phyloP scores from a whole-genome alignment of 1,140 invertebrate species.

The Drosophila yakuba region DNA sequence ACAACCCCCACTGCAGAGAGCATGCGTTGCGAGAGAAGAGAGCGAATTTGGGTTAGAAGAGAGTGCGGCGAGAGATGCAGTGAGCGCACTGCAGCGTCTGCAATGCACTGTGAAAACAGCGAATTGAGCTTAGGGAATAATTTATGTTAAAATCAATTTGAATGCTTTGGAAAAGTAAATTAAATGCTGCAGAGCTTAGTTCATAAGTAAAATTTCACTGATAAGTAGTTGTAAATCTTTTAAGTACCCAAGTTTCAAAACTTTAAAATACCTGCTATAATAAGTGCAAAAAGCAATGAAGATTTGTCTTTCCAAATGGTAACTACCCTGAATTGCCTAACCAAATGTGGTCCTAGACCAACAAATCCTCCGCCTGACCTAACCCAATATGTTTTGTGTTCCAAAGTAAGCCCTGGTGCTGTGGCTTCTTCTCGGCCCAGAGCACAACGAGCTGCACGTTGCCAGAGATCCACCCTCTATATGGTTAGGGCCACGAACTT shows the following conservation, averaged over 20 bases:
- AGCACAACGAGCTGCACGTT: conserved; percentile 8
- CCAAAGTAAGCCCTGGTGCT: conserved; percentile 16
- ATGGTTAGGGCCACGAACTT: conserved; percentile 4
- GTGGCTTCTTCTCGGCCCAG: conserved; percentile 12
- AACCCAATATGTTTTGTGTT: conserved; percentile 33
- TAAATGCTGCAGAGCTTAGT: not conserved
- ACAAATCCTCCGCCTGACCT: conserved; percentile 16
- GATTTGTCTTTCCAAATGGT: too few relatives aligned
- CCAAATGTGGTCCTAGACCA: too few relatives aligned
- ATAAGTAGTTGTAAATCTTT: too few relatives aligned
- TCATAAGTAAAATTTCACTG: too few relatives aligned
- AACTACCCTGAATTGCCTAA: not conserved
- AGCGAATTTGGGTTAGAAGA: conserved; percentile 15
- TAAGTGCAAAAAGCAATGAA: too few relatives aligned
- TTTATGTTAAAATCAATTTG: not conserved
- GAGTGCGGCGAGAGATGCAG: conserved; percentile 21
- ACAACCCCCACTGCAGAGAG: conserved; percentile 19
- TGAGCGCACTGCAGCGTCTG: conserved; percentile 29
- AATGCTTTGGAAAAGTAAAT: not conserved
- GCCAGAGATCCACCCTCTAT: conserved; percentile 26
- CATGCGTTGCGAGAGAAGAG: conserved; percentile 44
- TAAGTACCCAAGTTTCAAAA: too few relatives aligned
- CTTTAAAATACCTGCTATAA: too few relatives aligned
- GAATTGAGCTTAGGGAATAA: too few relatives aligned
- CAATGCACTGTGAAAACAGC: conserved; percentile 31